Evolutionary conservation across 2,888 invertebrate genomes (phyloP), one percentile per base, ranked within the genome.

Genomic region (Ecliptopera silaceata): DNA sequence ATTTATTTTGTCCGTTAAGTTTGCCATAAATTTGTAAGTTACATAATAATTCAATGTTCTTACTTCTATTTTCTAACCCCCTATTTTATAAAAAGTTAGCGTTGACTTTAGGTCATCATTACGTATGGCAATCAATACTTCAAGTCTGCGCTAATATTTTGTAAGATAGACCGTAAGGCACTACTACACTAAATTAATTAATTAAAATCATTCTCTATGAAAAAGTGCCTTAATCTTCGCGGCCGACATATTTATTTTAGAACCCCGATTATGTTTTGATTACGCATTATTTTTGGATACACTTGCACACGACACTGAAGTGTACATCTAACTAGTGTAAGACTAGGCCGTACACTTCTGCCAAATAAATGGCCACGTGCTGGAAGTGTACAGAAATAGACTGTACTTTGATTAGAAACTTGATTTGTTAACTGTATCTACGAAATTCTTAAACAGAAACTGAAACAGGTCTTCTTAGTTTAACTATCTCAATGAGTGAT

Each of bases 271-370:
- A 83, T 90, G 90, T 88, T 91, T 91, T 71, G 84, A 87, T 91
- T 88, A 86, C 88, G 89, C 81, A 90, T 91, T n/a, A 90, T 90
- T 90, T 89, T 79, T 81, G 88, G 88, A 82, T 77, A 77, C 86
- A 87, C 88, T 89, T 91, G 90, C 90, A 86, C 89, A 89, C 91
- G 91, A 90, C 90, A 87, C 90, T 72, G 75, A 41, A 49, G 64
- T 65, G 48, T 49, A 66, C 68, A 63, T 72, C 44, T 29, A 13
- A 43, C 45, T 50, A 74, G 74, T 26, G 26, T 26, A 8, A 8
- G 10, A 8, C 78, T 75, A 48, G 43, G 31, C 38, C 77, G 64
- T 59, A 61, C 61, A 60, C 61, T 54, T 43, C 52, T 52, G 55
- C 29, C 56, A 53, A 55, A 57, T 55, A 55, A 50, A 34, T 51